Evolutionary conservation across 2,113 vertebrate genomes (phyloP), one percentile per base, ranked within the genome.

Genomic region (Isichthys henryi): DNA sequence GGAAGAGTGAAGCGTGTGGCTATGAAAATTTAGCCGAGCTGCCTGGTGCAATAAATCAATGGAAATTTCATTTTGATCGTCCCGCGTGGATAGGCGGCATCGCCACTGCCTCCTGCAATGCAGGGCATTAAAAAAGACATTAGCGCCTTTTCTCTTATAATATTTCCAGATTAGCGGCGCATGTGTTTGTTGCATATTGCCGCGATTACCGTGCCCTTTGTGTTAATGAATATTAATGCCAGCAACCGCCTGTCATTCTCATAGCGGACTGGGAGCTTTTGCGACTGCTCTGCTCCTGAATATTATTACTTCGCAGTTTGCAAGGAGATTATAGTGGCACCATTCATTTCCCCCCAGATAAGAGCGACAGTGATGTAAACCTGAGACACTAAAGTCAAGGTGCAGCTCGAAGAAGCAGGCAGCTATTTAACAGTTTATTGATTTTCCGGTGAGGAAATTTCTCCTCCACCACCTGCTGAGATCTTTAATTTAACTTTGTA

Each of bases 401-500:
- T 86, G n/a, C 45, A 50, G 45, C 45, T 27, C 83, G 48, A 21
- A 27, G 45, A 11, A 86, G 48, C 11, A 86, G 83, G 45, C 83
- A 86, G 21, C 83, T 48, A 86, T 23, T 86, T 86, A 48, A 48
- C 83, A 21, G 83, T 86, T 86, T 86, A 86, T 86, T 86, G 83
- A 86, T 86, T 86, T 49, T 50, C 21, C 13, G 74, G 31, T 27
- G 9, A 27, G 48, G 11, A 50, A 27, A 86, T 86, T 27, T 49
- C 74, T 80, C 11, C 83, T 85, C 21, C 21, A 23, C 39, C 45
- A n/a, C 39, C 82, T 43, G 35, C 74, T 80, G 74, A 80, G n/a
- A 80, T 80, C 5, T 80, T 80, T 39, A 86, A 86, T n/a, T 50
- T 27, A 27, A 86, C 45, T 49, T 46, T 49, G 39, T 85, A 27